Evolutionary conservation across 2,888 invertebrate genomes (phyloP).

Genomic region (Melinopterus prodromus): DNA sequence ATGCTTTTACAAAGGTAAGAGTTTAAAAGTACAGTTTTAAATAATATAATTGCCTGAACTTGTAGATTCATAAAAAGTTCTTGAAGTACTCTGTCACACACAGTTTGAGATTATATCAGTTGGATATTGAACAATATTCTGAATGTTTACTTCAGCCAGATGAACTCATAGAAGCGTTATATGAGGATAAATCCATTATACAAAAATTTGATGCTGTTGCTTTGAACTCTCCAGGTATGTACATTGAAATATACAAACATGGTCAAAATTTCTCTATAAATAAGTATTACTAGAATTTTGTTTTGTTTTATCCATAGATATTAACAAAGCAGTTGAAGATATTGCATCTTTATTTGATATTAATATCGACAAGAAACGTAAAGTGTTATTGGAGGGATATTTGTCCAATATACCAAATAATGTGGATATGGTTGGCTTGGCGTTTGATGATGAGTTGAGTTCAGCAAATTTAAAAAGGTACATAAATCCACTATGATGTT

Average conservation of each 20-base stretch:
- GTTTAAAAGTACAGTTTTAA: not conserved
- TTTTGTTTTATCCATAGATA: constrained; percentile 52
- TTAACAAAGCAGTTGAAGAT: constrained; percentile 61
- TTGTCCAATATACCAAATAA: constrained; percentile 44
- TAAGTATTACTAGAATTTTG: not conserved
- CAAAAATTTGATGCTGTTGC: constrained; percentile 53
- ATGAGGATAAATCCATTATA: constrained; percentile 62
- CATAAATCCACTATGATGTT: not conserved
- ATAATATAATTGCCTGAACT: constrained; percentile 1
- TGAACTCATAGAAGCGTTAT: constrained; percentile 60
- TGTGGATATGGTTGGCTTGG: not conserved
- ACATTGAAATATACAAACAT: not conserved
- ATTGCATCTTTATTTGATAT: constrained; percentile 59
- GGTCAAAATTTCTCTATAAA: not conserved
- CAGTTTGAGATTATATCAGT: constrained; percentile 59
- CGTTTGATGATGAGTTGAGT: constrained; percentile 16
- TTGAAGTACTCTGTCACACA: constrained; percentile 60
- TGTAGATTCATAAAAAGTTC: constrained; percentile 62
- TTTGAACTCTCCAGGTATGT: constrained; percentile 52
- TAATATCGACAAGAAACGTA: constrained; percentile 56
- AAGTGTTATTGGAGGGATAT: constrained; percentile 58
- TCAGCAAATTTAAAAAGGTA: constrained; percentile 49
- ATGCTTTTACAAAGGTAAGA: constrained; percentile 48
- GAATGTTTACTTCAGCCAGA: constrained; percentile 57
- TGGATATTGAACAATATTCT: constrained; percentile 60